phyloP scores from a whole-genome alignment of 1,140 invertebrate genomes.

The Aphelenchoides avenae region DNA sequence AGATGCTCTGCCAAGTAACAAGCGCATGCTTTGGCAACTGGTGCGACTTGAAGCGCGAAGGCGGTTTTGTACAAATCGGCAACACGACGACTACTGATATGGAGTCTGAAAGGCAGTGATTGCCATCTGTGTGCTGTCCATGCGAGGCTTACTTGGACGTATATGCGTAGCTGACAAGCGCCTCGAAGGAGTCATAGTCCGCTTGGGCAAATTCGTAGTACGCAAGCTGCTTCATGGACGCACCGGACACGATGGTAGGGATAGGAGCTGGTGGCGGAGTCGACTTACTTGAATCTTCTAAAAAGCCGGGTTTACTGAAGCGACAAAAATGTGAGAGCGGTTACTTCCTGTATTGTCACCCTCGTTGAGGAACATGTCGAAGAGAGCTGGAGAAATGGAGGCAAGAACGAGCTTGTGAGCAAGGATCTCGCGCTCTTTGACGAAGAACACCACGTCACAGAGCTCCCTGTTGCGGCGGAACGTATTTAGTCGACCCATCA shows the following conservation, averaged over 20 bases:
- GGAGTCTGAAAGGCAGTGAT: slow-evolving; percentile 62
- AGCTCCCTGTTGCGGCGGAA: slow-evolving; percentile 52
- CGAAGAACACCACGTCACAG: slow-evolving; percentile 56
- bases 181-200: slow-evolving; percentile 70
- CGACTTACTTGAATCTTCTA: slow-evolving; percentile 4
- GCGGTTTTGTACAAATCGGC: slow-evolving; percentile 73
- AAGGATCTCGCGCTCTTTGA: slow-evolving; percentile 67
- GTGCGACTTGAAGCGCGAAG: slow-evolving; percentile 68
- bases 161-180: slow-evolving; percentile 76
- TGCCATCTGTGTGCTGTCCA: neutral
- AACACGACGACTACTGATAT: slow-evolving; percentile 66
- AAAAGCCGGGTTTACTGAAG: neutral
- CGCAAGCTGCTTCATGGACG: slow-evolving; percentile 15
- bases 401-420: slow-evolving; percentile 74
- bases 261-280: neutral
- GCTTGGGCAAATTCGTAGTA: slow-evolving; percentile 68
- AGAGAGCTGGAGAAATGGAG: slow-evolving; percentile 71
- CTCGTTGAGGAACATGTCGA: slow-evolving; percentile 71
- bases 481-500: slow-evolving; percentile 49
- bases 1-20: slow-evolving; percentile 69
- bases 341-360: slow-evolving; percentile 33
- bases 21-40: slow-evolving; percentile 70
- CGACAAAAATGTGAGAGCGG: too few species aligned
- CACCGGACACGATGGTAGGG: slow-evolving; percentile 1
- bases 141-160: slow-evolving; percentile 62